These are phyloP conservation scores for Phyllopteryx taeniolatus DNA, from an alignment of 2,113 vertebrate genomes.

Conservation along the genomic window DNA sequence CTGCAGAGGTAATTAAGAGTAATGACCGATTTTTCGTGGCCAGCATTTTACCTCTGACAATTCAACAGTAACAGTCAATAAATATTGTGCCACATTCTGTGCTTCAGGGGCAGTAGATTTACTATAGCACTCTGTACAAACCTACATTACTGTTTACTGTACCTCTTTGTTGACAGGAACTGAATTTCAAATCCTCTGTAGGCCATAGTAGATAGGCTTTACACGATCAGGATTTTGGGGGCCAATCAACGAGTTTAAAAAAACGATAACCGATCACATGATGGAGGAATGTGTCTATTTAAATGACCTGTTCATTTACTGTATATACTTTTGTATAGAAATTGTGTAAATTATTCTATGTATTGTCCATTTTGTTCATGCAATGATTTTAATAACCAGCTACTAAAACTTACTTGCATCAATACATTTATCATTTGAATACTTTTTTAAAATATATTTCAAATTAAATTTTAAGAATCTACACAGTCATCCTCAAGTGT, in stretches of 20 bases:
- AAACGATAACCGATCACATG: no score
- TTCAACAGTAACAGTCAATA: slow-evolving; percentile 28
- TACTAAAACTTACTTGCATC: no score
- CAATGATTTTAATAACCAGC: background rate
- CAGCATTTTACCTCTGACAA: slow-evolving; percentile 27
- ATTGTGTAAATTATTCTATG: no score
- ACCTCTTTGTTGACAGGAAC: background rate
- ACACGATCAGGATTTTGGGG: no score
- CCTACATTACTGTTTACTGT: slow-evolving; percentile 2
- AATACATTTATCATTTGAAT: background rate
- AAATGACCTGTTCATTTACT: no score
- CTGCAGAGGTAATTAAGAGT: slow-evolving; percentile 39
- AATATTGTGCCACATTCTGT: slow-evolving; percentile 38
- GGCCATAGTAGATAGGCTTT: background rate
- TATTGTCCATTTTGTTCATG: background rate
- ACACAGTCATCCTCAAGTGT: background rate
- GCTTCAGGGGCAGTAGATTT: slow-evolving; percentile 47
- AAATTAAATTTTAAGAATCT: background rate
- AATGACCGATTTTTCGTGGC: slow-evolving; percentile 34
- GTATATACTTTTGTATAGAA: no score
- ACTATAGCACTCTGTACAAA: slow-evolving; percentile 17
- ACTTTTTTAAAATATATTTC: background rate
- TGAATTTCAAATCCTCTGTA: background rate
- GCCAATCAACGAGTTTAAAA: no score
- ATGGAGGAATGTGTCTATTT: no score